Percentiles rank a stretch among this genome's conserved stretches.
Conservation (phyloP, 2,797 vertebrate genomes). For the Spheniscus humboldti region DNA sequence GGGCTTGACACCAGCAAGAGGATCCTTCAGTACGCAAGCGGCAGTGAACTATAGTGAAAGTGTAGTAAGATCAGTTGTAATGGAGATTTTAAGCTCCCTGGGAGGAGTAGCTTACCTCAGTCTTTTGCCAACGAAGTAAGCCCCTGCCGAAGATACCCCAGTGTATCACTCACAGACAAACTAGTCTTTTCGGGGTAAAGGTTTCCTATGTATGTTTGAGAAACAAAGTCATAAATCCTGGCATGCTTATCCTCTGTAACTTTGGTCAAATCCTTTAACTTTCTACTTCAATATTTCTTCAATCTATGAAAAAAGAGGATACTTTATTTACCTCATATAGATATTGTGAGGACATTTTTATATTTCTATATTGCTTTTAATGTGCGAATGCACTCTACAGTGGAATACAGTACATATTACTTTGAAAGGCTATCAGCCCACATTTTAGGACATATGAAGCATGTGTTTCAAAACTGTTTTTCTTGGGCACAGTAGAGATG, state of each 20-base stretch:
- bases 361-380: background rate
- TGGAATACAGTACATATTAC: background rate
- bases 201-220: background rate
- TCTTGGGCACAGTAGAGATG: background rate
- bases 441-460: background rate
- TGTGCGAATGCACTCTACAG: background rate
- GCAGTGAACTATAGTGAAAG: background rate
- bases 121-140: background rate
- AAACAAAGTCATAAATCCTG: background rate
- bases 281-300: background rate
- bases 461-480: background rate
- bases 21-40: accelerated
- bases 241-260: background rate
- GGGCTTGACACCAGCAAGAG: background rate
- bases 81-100: background rate
- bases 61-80: background rate
- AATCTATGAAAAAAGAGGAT: background rate
- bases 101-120: background rate
- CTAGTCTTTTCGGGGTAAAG: background rate
- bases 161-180: background rate
- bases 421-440: background rate
- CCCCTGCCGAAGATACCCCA: background rate
- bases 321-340: background rate
- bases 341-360: background rate
- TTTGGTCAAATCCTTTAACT: background rate